Evolutionary conservation across 2,113 vertebrate genomes (phyloP).

Genomic region (Xerus inauris): DNA sequence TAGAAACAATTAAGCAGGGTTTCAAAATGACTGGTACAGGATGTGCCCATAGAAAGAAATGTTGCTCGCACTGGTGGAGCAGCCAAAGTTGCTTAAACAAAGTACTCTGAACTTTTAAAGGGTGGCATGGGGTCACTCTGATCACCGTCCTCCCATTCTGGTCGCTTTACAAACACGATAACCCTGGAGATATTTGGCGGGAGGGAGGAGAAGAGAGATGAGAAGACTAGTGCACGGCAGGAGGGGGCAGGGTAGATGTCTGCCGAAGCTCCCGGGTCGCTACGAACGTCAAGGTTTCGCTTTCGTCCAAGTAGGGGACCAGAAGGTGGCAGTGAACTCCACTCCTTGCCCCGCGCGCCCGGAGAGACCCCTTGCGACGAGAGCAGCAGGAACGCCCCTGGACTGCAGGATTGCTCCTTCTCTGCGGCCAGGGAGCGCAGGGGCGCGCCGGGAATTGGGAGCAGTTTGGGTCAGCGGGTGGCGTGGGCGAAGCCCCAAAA

Average conservation of each 20-base stretch:
- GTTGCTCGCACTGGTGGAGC: conserved; percentile 27
- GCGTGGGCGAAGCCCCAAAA: background rate
- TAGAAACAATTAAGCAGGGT: conserved; percentile 54
- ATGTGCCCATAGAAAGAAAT: conserved; percentile 76
- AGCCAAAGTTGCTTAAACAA: conserved; percentile 58
- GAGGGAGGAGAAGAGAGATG: background rate
- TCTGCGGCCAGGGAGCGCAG: background rate
- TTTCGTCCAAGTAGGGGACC: background rate
- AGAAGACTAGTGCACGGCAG: fast-evolving
- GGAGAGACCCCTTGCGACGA: background rate
- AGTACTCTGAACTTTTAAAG: conserved; percentile 68
- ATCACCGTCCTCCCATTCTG: background rate
- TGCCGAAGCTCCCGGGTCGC: background rate
- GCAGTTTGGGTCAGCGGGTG: background rate
- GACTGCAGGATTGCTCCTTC: background rate
- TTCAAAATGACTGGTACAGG: conserved; percentile 72
- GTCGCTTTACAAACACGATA: background rate
- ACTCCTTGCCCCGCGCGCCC: background rate
- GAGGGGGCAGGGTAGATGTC: background rate
- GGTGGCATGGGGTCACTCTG: conserved; percentile 8
- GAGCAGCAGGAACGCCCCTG: background rate
- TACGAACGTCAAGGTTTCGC: background rate
- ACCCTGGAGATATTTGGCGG: background rate
- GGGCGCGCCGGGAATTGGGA: background rate
- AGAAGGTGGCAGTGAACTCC: background rate